Evolutionary conservation across 2,797 vertebrate species (phyloP).

Genomic region (Crypturellus tataupa): DNA sequence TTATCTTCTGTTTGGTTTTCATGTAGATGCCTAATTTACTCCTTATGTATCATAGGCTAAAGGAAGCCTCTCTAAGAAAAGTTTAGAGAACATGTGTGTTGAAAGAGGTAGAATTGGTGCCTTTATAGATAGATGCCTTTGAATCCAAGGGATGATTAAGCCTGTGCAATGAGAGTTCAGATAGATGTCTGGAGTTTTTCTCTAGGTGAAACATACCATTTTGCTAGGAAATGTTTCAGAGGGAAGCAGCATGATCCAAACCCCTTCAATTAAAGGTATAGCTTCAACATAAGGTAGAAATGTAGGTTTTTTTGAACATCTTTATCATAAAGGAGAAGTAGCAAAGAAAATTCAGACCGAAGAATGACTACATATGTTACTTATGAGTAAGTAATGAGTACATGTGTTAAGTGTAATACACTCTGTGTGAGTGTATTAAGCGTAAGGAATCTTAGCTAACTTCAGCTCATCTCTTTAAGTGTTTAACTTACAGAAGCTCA

Average conservation of each 20-base stretch:
- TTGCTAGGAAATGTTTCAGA: background rate
- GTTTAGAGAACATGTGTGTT: background rate
- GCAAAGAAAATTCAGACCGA: background rate
- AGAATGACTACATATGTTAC: too few species aligned
- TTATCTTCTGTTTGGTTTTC: background rate
- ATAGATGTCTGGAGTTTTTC: background rate
- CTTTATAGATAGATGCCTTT: background rate
- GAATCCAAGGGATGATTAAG: background rate
- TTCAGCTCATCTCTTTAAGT: background rate
- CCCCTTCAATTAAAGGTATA: background rate
- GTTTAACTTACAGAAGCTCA: background rate
- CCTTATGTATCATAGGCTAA: background rate
- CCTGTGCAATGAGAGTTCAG: background rate
- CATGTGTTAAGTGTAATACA: background rate
- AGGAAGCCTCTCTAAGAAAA: background rate
- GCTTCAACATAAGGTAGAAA: background rate
- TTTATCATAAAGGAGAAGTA: background rate
- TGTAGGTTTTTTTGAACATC: background rate
- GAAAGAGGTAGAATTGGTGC: background rate
- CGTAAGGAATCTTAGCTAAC: background rate
- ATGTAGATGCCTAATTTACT: background rate
- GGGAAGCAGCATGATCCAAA: background rate
- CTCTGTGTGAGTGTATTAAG: background rate
- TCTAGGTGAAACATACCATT: background rate
- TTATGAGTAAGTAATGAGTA: too few species aligned